Base-by-base conservation (phyloP, 1,140 invertebrate species). In the Drosophila murphyi region DNA sequence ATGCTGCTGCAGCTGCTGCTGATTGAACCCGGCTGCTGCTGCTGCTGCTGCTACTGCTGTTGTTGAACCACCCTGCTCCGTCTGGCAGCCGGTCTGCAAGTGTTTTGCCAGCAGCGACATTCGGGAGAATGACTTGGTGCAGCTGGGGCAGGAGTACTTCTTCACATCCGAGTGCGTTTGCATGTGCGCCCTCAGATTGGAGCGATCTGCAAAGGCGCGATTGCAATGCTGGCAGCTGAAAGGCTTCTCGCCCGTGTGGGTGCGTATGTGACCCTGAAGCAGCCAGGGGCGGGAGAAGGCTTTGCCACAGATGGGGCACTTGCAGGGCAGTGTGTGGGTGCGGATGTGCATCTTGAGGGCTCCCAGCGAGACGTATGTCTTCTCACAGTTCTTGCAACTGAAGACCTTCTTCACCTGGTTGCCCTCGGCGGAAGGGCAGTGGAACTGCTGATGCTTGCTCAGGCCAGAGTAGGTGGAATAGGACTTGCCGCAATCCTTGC, bases 331-430 rank as follows among this genome's bases (percentile, higher is more conserved):
- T 0, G 98, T 99, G 93, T 99, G 98, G 1, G 98, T 99, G 37
- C 98, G 95, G 72, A 99, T 99, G 93, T 99, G 98, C 98, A 99
- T 99, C 93, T 99, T 99, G 0, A 99, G 94, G 0, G 98, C 98
- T 2, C 98, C 98, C 60, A 99, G 93, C 0, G 97, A 98, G 0
- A 97, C 96, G 93, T 99, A 99, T 1, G 97, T 96, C 93, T 99
- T 99, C 51, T 98, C 96, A 93, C 98, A 99, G 92, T 96, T 97
- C 92, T 99, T 99, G 94, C 98, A 99, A 72, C 95, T 96, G 93
- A 99, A 99, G 0, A 97, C 96, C 93, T 98, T 99, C 91, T 97
- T 97, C 3, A 96, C 94, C 54, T 97, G 95, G 47, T 97, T 97
- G 3, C 96, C 96, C 75, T 96, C 96, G 35, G 96, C 96, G 0